Evolutionary conservation across 2,888 invertebrate species (phyloP), one percentile per base, ranked within the genome.

Genomic region (Lithophane semibrunnea): DNA sequence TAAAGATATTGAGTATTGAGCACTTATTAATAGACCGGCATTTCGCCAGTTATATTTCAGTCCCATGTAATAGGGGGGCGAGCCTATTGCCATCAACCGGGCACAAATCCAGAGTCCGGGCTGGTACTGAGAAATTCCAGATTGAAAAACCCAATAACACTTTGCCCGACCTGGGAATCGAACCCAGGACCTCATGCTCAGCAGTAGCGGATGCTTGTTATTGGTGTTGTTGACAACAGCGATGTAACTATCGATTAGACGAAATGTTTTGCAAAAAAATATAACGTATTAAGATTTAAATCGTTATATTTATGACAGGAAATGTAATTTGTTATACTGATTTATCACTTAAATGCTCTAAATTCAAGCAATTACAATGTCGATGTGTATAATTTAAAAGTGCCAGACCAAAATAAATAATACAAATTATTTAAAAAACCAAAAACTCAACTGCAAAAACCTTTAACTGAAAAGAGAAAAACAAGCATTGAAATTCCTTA

Each of bases 261-360:
- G 12, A 47, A 37, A 54, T 44, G 18, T 65, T 54, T 61, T 56
- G 86, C 74, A 66, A 69, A 82, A 69, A 76, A 68, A 61, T 37
- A 21, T 13, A 16, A 63, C 4, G 2, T 12, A n/a, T 52, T 67
- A 72, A 52, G 52, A 72, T 75, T 72, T 64, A 61, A 69, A 56
- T 54, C 16, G 37, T 49, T 56, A 54, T 65, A 64, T 85, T 70
- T 64, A 61, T 56, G 68, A 58, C 58, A 65, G 86, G 83, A 85
- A 74, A 60, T 72, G 54, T 82, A 77, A 85, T 77, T 77, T 73
- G 64, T 54, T 29, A 18, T n/a, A 56, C n/a, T 72, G 73, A 82
- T 85, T 85, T 78, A 82, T 84, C 49, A 74, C 66, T 52, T 47
- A 49, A 58, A 60, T 16, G 61, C 49, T 75, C 56, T 68, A 66